Conservation (phyloP, 2,113 vertebrate genomes). For the Marcusenius ussheri region DNA sequence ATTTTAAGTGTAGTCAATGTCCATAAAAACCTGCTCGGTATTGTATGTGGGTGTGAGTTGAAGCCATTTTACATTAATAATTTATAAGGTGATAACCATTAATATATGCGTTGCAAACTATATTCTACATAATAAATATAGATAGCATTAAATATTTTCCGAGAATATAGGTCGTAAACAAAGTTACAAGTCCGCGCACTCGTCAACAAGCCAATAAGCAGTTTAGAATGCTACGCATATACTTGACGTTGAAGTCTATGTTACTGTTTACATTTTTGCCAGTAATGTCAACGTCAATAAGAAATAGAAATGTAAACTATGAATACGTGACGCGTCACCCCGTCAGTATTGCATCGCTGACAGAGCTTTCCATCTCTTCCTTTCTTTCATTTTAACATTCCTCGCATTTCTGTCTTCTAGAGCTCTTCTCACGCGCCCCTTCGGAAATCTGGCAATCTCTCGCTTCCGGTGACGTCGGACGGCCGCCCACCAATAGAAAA, state of each 20-base stretch:
- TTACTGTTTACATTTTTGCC: background rate
- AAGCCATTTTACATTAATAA: background rate
- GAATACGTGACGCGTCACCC: background rate
- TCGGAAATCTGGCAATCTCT: background rate
- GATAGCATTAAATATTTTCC: background rate
- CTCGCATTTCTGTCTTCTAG: background rate
- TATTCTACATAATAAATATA: background rate
- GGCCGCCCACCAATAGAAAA: constrained; percentile 43
- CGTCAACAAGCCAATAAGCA: background rate
- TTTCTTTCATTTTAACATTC: background rate
- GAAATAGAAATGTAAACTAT: background rate
- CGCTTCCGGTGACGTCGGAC: constrained; percentile 25
- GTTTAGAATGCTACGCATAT: background rate
- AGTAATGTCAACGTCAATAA: background rate
- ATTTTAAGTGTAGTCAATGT: background rate
- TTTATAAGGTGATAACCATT: background rate
- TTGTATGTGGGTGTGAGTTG: background rate
- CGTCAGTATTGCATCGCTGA: background rate
- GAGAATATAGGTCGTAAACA: background rate
- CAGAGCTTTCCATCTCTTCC: background rate
- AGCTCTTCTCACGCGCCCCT: background rate
- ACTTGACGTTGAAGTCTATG: background rate
- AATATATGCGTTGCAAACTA: background rate
- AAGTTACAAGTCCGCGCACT: background rate
- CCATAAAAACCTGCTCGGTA: background rate